These are phyloP conservation scores for Zophobas atratus DNA, from an alignment of 1,140 invertebrate species.

Conservation along the genomic window DNA sequence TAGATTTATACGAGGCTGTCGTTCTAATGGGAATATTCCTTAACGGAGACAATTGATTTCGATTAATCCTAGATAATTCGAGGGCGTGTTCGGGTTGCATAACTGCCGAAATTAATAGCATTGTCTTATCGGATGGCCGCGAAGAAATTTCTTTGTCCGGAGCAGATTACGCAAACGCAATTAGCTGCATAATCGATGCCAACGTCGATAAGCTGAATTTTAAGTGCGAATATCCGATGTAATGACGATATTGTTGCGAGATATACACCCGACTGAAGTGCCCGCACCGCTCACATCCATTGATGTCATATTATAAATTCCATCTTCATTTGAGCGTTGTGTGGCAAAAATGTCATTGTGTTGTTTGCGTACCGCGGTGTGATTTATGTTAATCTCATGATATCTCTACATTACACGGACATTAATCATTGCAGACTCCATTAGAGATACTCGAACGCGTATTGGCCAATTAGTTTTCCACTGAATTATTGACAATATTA, in stretches of 20 bases:
- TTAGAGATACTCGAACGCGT: background rate
- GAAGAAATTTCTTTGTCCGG: no score
- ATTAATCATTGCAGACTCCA: background rate
- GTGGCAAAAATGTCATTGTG: slow-evolving; percentile 8
- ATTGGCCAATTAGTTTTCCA: slow-evolving; percentile 32
- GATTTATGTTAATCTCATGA: slow-evolving; percentile 28
- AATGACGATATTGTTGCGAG: background rate
- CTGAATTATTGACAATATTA: slow-evolving; percentile 32
- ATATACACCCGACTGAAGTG: background rate
- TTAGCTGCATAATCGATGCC: background rate
- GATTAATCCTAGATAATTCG: slow-evolving; percentile 40
- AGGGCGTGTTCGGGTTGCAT: slow-evolving; percentile 37
- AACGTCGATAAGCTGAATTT: background rate
- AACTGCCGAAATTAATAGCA: background rate
- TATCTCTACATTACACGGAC: background rate
- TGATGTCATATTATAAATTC: background rate
- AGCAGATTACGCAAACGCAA: background rate
- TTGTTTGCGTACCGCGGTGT: background rate
- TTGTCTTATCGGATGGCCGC: background rate
- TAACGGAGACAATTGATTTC: slow-evolving; percentile 44
- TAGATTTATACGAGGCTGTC: slow-evolving; percentile 35
- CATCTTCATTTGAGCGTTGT: slow-evolving; percentile 4
- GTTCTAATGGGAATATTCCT: slow-evolving; percentile 35
- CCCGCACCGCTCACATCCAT: background rate
- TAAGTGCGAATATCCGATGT: background rate